Evolutionary conservation across 2,113 vertebrate genomes (phyloP).

Genomic region (Vimba vimba): DNA sequence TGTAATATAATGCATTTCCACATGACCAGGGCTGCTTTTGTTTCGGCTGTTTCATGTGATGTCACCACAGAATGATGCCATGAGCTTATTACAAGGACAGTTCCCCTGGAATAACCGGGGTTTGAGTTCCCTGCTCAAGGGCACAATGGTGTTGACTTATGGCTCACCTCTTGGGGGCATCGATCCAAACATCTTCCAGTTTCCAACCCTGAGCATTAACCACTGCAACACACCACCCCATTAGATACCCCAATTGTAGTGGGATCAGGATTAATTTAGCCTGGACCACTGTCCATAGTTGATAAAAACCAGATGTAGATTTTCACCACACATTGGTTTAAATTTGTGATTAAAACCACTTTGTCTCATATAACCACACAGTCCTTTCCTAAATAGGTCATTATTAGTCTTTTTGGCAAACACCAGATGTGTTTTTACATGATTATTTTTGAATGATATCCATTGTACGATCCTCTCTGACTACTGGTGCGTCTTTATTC

Average conservation of each 20-base stretch:
- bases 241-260: neutral
- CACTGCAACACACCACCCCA: neutral
- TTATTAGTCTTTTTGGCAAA: neutral
- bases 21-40: neutral
- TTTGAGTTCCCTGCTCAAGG: neutral
- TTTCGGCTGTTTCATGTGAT: neutral
- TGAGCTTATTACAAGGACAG: neutral
- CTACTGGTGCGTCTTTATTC: neutral
- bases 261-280: neutral
- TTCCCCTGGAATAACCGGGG: neutral
- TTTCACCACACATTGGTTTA: neutral
- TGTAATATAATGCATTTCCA: neutral
- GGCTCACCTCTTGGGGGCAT: neutral
- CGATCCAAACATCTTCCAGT: neutral
- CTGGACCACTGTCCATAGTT: neutral
- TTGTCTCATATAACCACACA: neutral
- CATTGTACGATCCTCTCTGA: neutral
- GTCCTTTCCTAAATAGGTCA: neutral
- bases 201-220: neutral
- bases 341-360: neutral
- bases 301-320: neutral
- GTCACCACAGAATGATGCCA: neutral
- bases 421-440: neutral
- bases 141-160: conserved; percentile 3
- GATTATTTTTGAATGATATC: neutral